Evolutionary conservation across 2,113 vertebrate species (phyloP).

Genomic region (Trichomycterus rosablanca): DNA sequence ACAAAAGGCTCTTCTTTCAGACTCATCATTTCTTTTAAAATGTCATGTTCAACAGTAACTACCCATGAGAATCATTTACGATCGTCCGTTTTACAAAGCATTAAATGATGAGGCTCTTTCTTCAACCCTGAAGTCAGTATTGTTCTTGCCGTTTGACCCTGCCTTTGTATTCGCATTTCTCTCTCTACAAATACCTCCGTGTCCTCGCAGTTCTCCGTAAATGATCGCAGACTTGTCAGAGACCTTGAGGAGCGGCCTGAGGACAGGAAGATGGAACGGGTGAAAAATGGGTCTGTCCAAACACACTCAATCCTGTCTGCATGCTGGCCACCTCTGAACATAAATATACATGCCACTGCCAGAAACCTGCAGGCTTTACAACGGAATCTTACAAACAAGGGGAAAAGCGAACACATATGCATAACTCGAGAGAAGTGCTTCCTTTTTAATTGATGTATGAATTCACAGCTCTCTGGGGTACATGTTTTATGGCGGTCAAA

Average conservation of each 20-base stretch:
- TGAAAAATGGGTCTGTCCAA: constrained; percentile 45
- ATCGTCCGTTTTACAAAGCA: constrained; percentile 12
- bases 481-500: too few species aligned
- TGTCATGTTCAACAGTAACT: background rate
- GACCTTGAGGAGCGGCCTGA: constrained; percentile 40
- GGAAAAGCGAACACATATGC: too few species aligned
- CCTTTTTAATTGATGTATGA: too few species aligned
- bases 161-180: background rate
- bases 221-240: constrained; percentile 13
- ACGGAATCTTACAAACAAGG: constrained; percentile 7
- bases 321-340: constrained; percentile 22
- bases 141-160: constrained; percentile 8
- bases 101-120: constrained; percentile 5
- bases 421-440: too few species aligned
- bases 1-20: constrained; percentile 1
- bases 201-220: constrained; percentile 18
- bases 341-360: constrained; percentile 28
- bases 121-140: constrained; percentile 1
- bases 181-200: constrained; percentile 14
- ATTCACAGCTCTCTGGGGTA: too few species aligned
- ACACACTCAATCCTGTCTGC: constrained; percentile 35
- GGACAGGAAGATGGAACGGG: constrained; percentile 27
- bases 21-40: constrained; percentile 16
- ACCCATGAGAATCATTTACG: constrained; percentile 6
- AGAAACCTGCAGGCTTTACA: constrained; percentile 27